Evolutionary conservation across 2,113 vertebrate genomes (phyloP), one percentile per base, ranked within the genome.

Genomic region (Tichodroma muraria): DNA sequence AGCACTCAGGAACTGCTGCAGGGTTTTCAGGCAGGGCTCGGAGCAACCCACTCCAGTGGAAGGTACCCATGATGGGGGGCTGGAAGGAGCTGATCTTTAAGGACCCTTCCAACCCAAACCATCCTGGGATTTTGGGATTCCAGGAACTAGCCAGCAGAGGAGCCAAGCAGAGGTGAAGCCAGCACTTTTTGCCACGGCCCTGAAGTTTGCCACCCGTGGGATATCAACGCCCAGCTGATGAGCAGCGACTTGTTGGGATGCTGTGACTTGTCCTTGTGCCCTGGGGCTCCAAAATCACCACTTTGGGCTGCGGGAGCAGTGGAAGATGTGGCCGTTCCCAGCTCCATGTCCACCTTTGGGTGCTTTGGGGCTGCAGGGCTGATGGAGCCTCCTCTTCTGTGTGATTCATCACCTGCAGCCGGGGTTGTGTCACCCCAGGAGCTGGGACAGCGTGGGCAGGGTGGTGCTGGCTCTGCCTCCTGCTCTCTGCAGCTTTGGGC

Each of bases 361-460:
- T 19, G 57, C 7, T 63, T 42, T 24, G 33, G 63, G 40, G 56
- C 30, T 87, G 70, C 22, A 15, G 49, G n/a, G 71, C 14, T 38
- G 40, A 5, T 33, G 38, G 8, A 78, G 6, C 22, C 59, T 75
- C 47, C 20, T 57, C 28, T 20, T 15, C 30, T 31, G 50, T n/a
- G 31, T 4, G 8, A 17, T 65, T 24, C 24, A 6, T 11, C 72
- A 13, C 13, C 45, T 38, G 28, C 22, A 37, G 38, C 16, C 2
- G 2, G 11, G 33, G 1, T 3, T n/a, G 69, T 38, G 81, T 15
- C 81, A 38, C 81, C 61, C 21, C 23, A 2, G 2, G 28, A 1
- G 80, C 31, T 0, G 4, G 2, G 4, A 37, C 59, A 81, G 45
- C 20, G 10, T 1, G 1, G 56, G 56, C 37, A 35, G 25, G 1